phyloP scores from a whole-genome alignment of 2,888 invertebrate genomes.

The Alloscopus bannaensis region DNA sequence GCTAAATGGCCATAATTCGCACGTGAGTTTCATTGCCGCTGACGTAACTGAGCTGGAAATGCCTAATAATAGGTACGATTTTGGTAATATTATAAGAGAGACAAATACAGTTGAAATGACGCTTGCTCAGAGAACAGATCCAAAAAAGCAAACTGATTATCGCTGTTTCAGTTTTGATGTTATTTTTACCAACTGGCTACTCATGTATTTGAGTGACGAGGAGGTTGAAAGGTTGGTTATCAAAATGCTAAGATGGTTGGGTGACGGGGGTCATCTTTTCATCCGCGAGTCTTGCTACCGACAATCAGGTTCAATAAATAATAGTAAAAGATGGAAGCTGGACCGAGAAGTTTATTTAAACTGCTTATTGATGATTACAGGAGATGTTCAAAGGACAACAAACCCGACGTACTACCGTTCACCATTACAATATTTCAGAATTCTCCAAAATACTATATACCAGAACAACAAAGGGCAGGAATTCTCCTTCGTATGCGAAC shows the following conservation, averaged over 20 bases:
- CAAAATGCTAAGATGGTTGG: conserved; percentile 77
- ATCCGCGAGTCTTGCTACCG: conserved; percentile 79
- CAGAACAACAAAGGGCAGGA: conserved; percentile 52
- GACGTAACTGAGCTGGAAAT: conserved; percentile 78
- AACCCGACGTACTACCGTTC: conserved; percentile 76
- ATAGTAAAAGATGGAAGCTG: too few relatives aligned
- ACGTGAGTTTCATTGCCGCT: conserved; percentile 76
- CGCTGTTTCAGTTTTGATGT: conserved; percentile 76
- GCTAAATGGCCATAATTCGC: conserved; percentile 75
- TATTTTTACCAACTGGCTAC: conserved; percentile 79
- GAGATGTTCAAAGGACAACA: conserved; percentile 73
- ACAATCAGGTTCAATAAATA: conserved; percentile 76
- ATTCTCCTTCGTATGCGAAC: conserved; percentile 72
- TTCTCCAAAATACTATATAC: conserved; percentile 72
- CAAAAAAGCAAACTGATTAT: background rate
- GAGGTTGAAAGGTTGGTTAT: conserved; percentile 76
- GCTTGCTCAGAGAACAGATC: background rate
- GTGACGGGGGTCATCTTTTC: conserved; percentile 77
- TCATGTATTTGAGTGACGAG: conserved; percentile 78
- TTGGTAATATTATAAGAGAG: background rate
- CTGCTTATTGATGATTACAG: conserved; percentile 61
- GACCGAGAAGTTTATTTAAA: background rate
- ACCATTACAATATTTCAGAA: conserved; percentile 75
- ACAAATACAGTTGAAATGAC: background rate
- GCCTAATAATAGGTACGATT: conserved; percentile 71